phyloP scores from a whole-genome alignment of 2,797 vertebrate genomes.

The Arctocebus calabarensis region DNA sequence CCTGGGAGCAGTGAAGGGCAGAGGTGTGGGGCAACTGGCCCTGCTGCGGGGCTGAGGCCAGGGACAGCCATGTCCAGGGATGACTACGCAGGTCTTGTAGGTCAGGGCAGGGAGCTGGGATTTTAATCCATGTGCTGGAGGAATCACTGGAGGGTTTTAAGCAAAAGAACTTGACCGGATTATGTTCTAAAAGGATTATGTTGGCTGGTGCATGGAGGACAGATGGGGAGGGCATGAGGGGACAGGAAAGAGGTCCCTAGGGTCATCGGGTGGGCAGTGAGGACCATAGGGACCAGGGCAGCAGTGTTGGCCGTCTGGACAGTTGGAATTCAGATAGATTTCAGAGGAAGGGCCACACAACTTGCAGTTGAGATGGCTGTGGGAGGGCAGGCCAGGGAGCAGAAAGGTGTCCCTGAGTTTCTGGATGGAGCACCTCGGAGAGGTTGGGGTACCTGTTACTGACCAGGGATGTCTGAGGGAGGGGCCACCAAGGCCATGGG shows the following conservation, averaged over 20 bases:
- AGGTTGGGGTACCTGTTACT: neutral
- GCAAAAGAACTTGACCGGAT: conserved; percentile 15
- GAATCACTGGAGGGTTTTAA: neutral
- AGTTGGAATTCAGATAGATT: neutral
- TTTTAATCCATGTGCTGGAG: neutral
- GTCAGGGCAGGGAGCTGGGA: neutral
- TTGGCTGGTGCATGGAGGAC: neutral
- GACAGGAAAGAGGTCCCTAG: neutral
- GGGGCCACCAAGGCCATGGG: too few relatives aligned
- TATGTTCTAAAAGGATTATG: neutral
- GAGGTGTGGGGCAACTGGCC: neutral
- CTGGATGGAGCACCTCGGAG: neutral
- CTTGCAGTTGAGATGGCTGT: neutral
- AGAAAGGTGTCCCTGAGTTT: neutral
- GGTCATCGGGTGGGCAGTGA: accelerated
- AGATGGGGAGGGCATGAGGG: neutral
- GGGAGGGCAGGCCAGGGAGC: neutral
- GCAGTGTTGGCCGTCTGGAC: neutral
- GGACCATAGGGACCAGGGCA: neutral
- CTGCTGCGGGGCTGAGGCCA: neutral
- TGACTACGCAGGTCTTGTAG: neutral
- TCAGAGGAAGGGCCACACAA: neutral
- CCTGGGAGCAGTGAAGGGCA: neutral
- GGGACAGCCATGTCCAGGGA: neutral
- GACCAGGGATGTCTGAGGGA: neutral